These are phyloP conservation scores for Semnornis frantzii DNA, from an alignment of 2,113 vertebrate genomes.

Conservation along the genomic window DNA sequence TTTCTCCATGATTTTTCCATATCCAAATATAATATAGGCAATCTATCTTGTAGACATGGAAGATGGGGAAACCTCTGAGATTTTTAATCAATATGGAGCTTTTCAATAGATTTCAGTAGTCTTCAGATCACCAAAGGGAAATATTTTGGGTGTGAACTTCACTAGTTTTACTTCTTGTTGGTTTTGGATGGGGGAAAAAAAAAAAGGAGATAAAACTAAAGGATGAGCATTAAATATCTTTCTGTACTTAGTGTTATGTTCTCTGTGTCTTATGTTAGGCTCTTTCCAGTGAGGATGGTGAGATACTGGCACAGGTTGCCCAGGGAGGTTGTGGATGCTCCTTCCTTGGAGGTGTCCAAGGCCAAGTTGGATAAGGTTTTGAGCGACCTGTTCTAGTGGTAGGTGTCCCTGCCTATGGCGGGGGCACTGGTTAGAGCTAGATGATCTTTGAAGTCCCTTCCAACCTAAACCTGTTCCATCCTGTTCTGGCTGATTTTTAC, in stretches of 20 bases:
- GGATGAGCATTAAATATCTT: neutral
- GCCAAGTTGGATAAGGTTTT: too few relatives aligned
- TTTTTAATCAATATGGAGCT: neutral
- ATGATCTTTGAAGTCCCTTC: too few relatives aligned
- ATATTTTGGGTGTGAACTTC: neutral
- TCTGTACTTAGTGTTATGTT: neutral
- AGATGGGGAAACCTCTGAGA: neutral
- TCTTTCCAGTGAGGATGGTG: too few relatives aligned
- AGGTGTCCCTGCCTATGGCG: too few relatives aligned
- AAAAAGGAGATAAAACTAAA: neutral
- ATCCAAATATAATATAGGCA: neutral
- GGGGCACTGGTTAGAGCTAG: too few relatives aligned
- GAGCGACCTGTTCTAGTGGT: too few relatives aligned
- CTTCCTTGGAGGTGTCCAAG: too few relatives aligned
- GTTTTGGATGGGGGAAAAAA: neutral
- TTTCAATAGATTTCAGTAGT: neutral
- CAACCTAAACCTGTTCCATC: too few relatives aligned
- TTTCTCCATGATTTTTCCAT: neutral
- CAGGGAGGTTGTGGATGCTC: too few relatives aligned
- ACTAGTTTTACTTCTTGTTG: neutral
- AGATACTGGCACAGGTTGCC: too few relatives aligned
- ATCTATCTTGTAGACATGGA: neutral
- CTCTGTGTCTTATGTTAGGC: too few relatives aligned
- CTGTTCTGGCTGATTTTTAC: neutral
- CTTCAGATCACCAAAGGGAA: neutral